These are phyloP conservation scores for Chrysodeixis includens DNA, from an alignment of 2,888 invertebrate species.

Conservation along the genomic window DNA sequence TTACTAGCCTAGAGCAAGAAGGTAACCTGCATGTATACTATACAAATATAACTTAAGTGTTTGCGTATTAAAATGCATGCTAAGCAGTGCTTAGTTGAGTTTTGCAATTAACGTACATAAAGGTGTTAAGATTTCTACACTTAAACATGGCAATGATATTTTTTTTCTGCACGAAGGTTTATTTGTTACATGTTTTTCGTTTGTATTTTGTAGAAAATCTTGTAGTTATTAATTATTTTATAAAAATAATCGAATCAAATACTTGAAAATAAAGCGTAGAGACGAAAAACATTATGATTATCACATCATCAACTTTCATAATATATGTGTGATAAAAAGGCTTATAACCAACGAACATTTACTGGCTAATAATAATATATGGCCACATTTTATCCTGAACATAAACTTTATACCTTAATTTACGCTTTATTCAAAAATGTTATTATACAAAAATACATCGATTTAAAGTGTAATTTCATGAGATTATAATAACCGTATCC, in stretches of 20 bases:
- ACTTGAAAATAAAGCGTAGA: no score
- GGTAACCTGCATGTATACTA: constrained; percentile 9
- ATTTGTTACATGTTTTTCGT: no score
- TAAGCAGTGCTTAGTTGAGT: no score
- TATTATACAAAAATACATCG: constrained; percentile 45
- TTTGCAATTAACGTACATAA: no score
- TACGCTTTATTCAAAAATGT: constrained; percentile 22
- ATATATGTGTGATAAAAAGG: neutral
- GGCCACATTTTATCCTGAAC: constrained; percentile 19
- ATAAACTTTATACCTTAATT: constrained; percentile 22
- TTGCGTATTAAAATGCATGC: constrained; percentile 19
- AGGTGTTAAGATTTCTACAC: no score
- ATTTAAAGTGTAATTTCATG: constrained; percentile 54
- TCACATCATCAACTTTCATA: neutral
- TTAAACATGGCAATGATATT: no score
- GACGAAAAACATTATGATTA: no score
- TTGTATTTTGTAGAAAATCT: no score
- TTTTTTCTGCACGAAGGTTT: no score
- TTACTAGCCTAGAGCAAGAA: constrained; percentile 36
- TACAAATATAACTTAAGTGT: neutral
- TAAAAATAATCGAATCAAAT: no score
- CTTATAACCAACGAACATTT: constrained; percentile 4
- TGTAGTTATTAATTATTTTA: no score
- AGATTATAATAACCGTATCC: constrained; percentile 53
- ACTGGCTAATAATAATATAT: constrained; percentile 7